Evolutionary conservation across 2,113 vertebrate species (phyloP).

Genomic region (Oncorhynchus tshawytscha): DNA sequence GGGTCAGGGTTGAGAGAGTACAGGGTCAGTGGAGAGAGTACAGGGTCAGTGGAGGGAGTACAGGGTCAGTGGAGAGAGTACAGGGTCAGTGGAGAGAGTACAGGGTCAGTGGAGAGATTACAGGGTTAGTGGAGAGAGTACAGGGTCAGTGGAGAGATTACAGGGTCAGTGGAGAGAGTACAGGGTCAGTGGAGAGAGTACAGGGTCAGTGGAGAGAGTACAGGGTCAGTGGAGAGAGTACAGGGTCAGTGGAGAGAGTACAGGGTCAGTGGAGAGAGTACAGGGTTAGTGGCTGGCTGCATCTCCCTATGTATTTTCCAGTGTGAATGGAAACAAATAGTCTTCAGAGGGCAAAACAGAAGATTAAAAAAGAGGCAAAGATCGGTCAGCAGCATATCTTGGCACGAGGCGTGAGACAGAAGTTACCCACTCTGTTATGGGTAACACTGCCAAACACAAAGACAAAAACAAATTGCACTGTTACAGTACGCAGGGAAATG

Average conservation of each 20-base stretch:
- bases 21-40: too few species aligned
- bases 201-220: too few species aligned
- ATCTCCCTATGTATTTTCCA: conserved; percentile 54
- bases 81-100: too few species aligned
- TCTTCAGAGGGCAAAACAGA: conserved; percentile 53
- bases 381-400: conserved; percentile 51
- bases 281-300: conserved; percentile 34
- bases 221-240: too few species aligned
- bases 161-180: too few species aligned
- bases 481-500: conserved; percentile 32
- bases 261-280: too few species aligned
- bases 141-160: too few species aligned
- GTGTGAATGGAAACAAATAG: conserved; percentile 63
- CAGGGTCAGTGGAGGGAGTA: too few species aligned
- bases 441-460: conserved; percentile 45
- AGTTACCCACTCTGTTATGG: conserved; percentile 51
- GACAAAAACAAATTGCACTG: conserved; percentile 52
- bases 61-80: too few species aligned
- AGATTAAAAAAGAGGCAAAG: background rate
- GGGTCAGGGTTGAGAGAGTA: conserved; percentile 2
- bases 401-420: conserved; percentile 63
- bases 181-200: background rate
- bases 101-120: background rate
- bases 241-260: too few species aligned
- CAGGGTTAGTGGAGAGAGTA: too few species aligned